Conservation (phyloP, 2,797 vertebrate species). For the Mastacembelus armatus region DNA sequence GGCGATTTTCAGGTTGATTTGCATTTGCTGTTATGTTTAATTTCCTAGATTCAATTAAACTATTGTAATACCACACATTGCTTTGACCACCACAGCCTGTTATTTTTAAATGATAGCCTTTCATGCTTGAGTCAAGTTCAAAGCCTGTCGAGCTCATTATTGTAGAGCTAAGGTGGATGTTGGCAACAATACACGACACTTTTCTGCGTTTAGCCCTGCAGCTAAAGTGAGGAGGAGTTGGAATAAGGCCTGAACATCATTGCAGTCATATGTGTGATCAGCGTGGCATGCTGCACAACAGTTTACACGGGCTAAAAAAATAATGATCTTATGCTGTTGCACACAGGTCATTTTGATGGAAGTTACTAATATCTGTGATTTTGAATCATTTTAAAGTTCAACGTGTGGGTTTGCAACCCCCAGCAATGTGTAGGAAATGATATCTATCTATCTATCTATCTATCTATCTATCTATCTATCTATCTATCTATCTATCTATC, state of each 20-base stretch:
- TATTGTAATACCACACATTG: constrained; percentile 22
- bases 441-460: too few relatives aligned
- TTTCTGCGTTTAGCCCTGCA: constrained; percentile 62
- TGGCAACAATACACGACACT: constrained; percentile 67
- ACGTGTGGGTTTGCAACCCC: too few relatives aligned
- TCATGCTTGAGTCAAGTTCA: constrained; percentile 56
- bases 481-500: too few relatives aligned
- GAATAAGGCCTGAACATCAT: constrained; percentile 51
- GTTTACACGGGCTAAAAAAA: constrained; percentile 4
- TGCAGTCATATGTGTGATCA: constrained; percentile 44
- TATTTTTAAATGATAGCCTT: constrained; percentile 70
- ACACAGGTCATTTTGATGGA: constrained; percentile 12
- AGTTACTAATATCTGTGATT: too few relatives aligned
- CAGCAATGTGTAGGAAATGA: too few relatives aligned
- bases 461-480: too few relatives aligned
- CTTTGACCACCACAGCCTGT: constrained; percentile 42
- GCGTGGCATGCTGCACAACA: constrained; percentile 17
- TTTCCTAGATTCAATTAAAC: constrained; percentile 50
- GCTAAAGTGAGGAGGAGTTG: constrained; percentile 67
- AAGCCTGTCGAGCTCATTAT: constrained; percentile 71
- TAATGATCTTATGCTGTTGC: background rate
- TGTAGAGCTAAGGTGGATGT: constrained; percentile 52
- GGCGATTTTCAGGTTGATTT: constrained; percentile 61
- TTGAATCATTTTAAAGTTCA: too few relatives aligned
- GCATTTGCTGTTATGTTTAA: constrained; percentile 47